Evolutionary conservation across 2,797 vertebrate genomes (phyloP).

Genomic region (Pelobates cultripes): DNA sequence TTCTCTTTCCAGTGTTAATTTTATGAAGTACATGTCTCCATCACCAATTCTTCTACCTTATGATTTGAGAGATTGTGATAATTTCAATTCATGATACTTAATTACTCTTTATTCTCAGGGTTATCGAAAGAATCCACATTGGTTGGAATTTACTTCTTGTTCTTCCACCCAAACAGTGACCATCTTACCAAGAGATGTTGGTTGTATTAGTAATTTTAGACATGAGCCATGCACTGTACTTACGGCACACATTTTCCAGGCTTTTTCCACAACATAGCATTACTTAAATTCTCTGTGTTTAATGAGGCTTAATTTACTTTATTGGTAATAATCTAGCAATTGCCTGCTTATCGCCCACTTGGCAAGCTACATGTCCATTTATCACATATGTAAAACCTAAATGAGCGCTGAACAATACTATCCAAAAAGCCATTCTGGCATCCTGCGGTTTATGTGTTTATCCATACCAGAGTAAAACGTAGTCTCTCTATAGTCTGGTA

Average conservation of each 20-base stretch:
- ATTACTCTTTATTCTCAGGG: no score
- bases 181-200: no score
- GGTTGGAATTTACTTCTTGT: no score
- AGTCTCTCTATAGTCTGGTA: slow-evolving; percentile 16
- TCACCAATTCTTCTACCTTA: no score
- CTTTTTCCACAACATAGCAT: not conserved
- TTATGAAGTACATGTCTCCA: no score
- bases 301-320: not conserved
- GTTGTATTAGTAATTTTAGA: not conserved
- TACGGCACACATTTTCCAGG: not conserved
- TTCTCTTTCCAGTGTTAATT: no score
- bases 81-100: no score
- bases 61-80: no score
- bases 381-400: slow-evolving; percentile 11
- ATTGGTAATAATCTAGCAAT: slow-evolving; percentile 2
- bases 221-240: no score
- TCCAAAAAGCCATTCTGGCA: slow-evolving; percentile 9
- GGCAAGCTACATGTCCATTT: not conserved
- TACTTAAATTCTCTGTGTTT: not conserved
- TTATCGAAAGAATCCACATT: no score
- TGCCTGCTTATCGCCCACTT: not conserved
- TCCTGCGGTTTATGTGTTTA: slow-evolving; percentile 35
- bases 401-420: not conserved
- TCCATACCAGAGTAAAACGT: slow-evolving; percentile 8
- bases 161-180: no score